Conservation (phyloP, 2,888 invertebrate genomes). For the Blastobasis lacticolella region DNA sequence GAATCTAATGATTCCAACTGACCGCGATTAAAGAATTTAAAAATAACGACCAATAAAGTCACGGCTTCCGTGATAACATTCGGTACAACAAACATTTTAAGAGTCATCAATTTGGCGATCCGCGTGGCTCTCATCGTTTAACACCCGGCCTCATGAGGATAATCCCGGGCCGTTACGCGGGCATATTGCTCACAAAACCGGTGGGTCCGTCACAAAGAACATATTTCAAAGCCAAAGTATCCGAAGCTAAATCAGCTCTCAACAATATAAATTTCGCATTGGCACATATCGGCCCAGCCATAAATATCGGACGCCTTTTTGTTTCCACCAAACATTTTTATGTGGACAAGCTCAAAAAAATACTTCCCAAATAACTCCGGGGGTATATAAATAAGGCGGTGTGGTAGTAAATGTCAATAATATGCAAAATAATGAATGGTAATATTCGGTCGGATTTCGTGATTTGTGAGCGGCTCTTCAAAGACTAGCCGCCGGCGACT, state of each 20-base stretch:
- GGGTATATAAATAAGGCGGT: conserved; percentile 64
- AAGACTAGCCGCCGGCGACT: conserved; percentile 42
- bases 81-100: no score
- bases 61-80: no score
- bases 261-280: conserved; percentile 67
- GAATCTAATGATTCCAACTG: no score
- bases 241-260: conserved; percentile 52
- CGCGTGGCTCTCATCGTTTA: no score
- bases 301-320: conserved; percentile 63
- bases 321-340: conserved; percentile 67
- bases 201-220: conserved; percentile 47
- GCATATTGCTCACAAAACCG: conserved; percentile 9
- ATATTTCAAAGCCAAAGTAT: conserved; percentile 48
- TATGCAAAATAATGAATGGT: conserved; percentile 72
- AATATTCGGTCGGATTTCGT: conserved; percentile 55
- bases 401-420: conserved; percentile 72
- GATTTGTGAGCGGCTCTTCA: conserved; percentile 66
- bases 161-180: no score
- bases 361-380: conserved; percentile 69
- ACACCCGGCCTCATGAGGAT: no score
- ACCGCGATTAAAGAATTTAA: no score
- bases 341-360: conserved; percentile 60
- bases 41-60: no score
- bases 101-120: no score
- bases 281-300: conserved; percentile 63